phyloP scores from a whole-genome alignment of 2,888 invertebrate genomes.

The Spilosoma lubricipeda region DNA sequence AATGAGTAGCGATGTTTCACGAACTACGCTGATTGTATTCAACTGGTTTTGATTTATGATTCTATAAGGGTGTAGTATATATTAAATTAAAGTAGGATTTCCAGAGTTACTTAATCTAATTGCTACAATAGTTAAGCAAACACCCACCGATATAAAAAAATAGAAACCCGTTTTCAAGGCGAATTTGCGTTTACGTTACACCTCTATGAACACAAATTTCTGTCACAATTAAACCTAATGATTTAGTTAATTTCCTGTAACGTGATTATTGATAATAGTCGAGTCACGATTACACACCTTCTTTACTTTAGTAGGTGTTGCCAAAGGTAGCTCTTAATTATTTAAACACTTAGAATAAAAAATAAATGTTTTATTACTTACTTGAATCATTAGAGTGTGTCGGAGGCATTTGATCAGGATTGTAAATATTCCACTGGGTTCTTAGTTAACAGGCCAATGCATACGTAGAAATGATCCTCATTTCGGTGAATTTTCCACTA shows the following conservation, averaged over 20 bases:
- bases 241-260: slow-evolving; percentile 72
- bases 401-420: neutral
- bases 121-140: slow-evolving; percentile 71
- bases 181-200: slow-evolving; percentile 68
- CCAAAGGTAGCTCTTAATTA: slow-evolving; percentile 16
- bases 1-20: slow-evolving; percentile 64
- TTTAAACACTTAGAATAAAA: slow-evolving; percentile 1
- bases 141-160: slow-evolving; percentile 70
- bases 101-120: slow-evolving; percentile 49
- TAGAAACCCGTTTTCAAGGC: slow-evolving; percentile 79
- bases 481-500: neutral
- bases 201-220: slow-evolving; percentile 69
- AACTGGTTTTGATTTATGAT: slow-evolving; percentile 59
- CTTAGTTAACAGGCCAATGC: neutral
- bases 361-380: neutral
- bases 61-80: slow-evolving; percentile 59
- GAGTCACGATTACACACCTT: slow-evolving; percentile 46
- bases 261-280: slow-evolving; percentile 47
- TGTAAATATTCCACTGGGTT: neutral
- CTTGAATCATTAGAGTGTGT: neutral
- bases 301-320: slow-evolving; percentile 27
- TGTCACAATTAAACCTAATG: slow-evolving; percentile 69
- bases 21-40: slow-evolving; percentile 56
- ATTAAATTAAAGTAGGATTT: slow-evolving; percentile 51
- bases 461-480: neutral